Base-by-base conservation (phyloP, 2,888 invertebrate genomes). In the Metopia argyrocephala region DNA sequence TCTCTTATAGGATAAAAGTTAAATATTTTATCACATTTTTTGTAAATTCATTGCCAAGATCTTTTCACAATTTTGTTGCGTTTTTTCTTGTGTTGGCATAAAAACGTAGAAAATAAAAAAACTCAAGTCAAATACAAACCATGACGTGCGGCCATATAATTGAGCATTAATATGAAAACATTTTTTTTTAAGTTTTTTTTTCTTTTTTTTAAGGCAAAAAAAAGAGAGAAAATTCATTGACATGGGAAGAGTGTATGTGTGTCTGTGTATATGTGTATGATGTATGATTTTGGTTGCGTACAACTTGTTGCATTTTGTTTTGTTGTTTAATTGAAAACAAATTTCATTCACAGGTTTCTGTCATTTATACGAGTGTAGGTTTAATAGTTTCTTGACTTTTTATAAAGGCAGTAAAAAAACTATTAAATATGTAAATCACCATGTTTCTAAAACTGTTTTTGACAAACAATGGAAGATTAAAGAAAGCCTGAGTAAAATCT, bases 11-110 rank as follows among this genome's bases (percentile, higher is more conserved):
- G 31, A 65, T 52, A 9, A 3, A 52, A 21, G 52, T 52, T 31
- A 66, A 54, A 38, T 66, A 52, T 54, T 54, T 66, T 18, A 66
- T 23, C 54, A 52, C 52, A 66, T 23, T 54, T 23, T 45, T 25
- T 54, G 31, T 38, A 52, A 68, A 54, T 68, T 68, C 66, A 56
- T 56, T 68, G 56, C 45, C 56, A 68, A 45, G 45, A 68, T 68
- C 54, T 45, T 25, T 66, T 64, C 28, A 46, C 48, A 48, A 27
- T 52, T 52, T 54, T 38, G 9, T 38, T 38, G 12, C n/a, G n/a
- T n/a, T 38, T 38, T 38, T 38, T 38, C 38, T 38, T 15, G 12
- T 38, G 12, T 38, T 18, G n/a, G n/a, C 15, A 12, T n/a, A 46
- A n/a, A 46, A n/a, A n/a, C n/a, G 46, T 6, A 45, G 23, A 46